These are phyloP conservation scores for Idris sp. DNA, from an alignment of 1,140 invertebrate genomes.

Conservation along the genomic window DNA sequence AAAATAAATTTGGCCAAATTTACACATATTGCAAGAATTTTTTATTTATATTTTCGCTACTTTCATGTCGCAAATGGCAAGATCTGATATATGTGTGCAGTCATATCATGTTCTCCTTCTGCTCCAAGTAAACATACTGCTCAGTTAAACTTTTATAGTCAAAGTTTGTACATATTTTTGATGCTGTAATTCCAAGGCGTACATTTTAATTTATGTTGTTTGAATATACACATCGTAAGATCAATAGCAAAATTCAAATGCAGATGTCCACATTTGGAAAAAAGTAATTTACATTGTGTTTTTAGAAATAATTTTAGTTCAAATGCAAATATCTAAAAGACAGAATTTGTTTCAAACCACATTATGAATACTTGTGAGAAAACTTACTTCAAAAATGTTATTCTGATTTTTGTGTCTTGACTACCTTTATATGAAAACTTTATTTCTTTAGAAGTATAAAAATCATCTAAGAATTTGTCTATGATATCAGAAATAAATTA, in stretches of 20 bases:
- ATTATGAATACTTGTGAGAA: too few species aligned
- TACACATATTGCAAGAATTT: too few species aligned
- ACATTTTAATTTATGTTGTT: conserved; percentile 22
- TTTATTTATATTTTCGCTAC: background rate
- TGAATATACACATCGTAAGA: conserved; percentile 5
- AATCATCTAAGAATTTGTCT: too few species aligned
- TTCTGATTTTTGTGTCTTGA: too few species aligned
- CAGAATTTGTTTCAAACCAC: too few species aligned
- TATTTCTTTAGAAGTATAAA: too few species aligned
- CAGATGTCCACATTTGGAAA: background rate
- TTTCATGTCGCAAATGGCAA: conserved; percentile 1
- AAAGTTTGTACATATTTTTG: conserved; percentile 43
- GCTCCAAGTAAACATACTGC: conserved; percentile 29
- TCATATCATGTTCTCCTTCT: conserved; percentile 29
- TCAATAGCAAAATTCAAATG: conserved; percentile 1
- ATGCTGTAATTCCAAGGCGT: conserved; percentile 19
- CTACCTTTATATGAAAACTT: too few species aligned
- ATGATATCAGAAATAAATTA: too few species aligned
- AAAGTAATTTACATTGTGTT: too few species aligned
- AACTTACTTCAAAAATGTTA: too few species aligned
- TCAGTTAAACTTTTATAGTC: conserved; percentile 39
- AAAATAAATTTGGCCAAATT: background rate
- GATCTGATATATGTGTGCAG: background rate
- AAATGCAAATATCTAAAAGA: too few species aligned
- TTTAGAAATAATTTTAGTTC: too few species aligned